phyloP scores from a whole-genome alignment of 2,888 invertebrate genomes.

The Griposia aprilina region DNA sequence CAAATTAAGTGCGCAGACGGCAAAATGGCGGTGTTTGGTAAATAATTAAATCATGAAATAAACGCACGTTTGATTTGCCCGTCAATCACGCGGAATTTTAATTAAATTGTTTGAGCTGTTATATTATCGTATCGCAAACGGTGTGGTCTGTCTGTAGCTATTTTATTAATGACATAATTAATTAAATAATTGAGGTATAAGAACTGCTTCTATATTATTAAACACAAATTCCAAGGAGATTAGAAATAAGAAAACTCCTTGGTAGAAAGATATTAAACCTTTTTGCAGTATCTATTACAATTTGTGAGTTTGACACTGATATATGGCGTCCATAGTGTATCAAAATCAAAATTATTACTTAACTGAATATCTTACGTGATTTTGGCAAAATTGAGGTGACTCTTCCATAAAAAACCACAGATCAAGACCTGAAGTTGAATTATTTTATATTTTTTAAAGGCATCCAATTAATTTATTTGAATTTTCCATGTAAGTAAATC shows the following conservation, averaged over 20 bases:
- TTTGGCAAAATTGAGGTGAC: background rate
- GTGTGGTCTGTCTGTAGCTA: background rate
- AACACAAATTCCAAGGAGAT: background rate
- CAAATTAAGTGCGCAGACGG: constrained; percentile 67
- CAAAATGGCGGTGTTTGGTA: constrained; percentile 63
- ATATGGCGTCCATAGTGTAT: background rate
- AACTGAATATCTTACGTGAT: background rate
- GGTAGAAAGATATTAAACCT: background rate
- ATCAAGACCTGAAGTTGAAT: background rate
- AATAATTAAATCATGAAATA: constrained; percentile 66
- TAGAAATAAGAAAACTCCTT: constrained; percentile 2
- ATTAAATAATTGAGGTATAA: background rate
- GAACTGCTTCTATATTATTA: background rate
- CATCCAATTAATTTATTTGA: background rate
- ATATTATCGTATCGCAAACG: background rate
- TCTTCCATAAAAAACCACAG: background rate
- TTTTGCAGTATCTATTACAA: background rate
- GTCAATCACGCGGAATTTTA: constrained; percentile 64
- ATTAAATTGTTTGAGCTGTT: constrained; percentile 56
- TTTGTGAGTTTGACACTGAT: constrained; percentile 30
- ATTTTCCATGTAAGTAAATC: constrained; percentile 12
- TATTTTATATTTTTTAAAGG: constrained; percentile 2
- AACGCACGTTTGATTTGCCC: constrained; percentile 55
- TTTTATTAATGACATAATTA: background rate
- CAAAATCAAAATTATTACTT: constrained; percentile 19